Evolutionary conservation across 2,113 vertebrate genomes (phyloP).

Genomic region (Notothenia coriiceps): DNA sequence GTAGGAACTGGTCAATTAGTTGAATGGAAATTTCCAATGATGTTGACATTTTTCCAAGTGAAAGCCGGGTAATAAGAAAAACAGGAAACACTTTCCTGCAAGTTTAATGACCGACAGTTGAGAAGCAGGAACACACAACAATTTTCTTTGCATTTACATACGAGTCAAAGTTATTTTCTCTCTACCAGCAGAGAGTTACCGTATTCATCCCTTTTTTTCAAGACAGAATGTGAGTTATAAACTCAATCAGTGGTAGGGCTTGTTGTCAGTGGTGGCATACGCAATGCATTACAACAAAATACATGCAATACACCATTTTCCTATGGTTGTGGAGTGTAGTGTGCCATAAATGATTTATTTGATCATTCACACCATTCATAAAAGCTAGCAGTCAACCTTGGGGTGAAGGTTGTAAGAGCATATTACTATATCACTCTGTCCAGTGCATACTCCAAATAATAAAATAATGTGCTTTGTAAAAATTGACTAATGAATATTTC

Average conservation of each 20-base stretch:
- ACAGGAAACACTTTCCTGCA: not conserved
- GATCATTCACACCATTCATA: too few relatives aligned
- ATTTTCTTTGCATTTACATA: constrained; percentile 4
- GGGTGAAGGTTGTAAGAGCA: not conserved
- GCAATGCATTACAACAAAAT: constrained; percentile 1
- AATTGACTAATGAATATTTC: constrained; percentile 6
- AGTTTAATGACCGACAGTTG: constrained; percentile 3
- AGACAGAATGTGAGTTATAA: not conserved
- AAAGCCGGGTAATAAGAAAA: not conserved
- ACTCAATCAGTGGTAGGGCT: not conserved
- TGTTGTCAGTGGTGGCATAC: not conserved
- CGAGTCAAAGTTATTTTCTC: not conserved
- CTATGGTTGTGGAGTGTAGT: not conserved
- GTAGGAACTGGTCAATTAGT: not conserved
- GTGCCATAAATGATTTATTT: not conserved
- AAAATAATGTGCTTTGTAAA: not conserved
- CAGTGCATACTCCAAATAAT: too few relatives aligned
- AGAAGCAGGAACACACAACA: not conserved
- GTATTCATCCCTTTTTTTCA: not conserved
- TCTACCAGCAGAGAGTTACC: not conserved
- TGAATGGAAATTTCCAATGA: not conserved
- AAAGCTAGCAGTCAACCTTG: not conserved
- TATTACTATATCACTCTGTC: too few relatives aligned
- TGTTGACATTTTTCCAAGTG: not conserved
- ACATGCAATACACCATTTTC: not conserved